Percentiles rank a stretch among this genome's conserved stretches.
Evolutionary conservation across 2,113 vertebrate species (phyloP).

Genomic region (Odontophorus gujanensis): DNA sequence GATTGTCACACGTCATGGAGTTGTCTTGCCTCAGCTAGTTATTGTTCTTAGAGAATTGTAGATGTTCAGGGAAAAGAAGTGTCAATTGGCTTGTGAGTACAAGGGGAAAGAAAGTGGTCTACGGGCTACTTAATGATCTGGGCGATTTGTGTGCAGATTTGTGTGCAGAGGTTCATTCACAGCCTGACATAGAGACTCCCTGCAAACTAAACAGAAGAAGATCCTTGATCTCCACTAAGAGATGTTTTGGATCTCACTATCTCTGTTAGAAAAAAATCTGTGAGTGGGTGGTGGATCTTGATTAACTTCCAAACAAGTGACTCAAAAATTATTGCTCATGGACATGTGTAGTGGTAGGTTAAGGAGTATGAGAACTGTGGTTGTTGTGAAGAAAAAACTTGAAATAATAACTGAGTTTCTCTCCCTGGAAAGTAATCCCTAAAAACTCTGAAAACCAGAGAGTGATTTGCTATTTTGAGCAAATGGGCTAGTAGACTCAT

Average conservation of each 20-base stretch:
- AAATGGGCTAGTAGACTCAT: not conserved
- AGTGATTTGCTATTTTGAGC: not conserved
- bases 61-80: not conserved
- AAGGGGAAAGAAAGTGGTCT: not conserved
- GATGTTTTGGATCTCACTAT: constrained; percentile 30
- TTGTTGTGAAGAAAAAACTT: not conserved
- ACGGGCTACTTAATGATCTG: not conserved
- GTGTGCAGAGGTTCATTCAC: not conserved
- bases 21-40: not conserved
- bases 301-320: not conserved
- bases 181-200: not conserved
- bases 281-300: not conserved
- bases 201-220: constrained; percentile 21
- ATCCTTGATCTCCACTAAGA: constrained; percentile 11
- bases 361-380: not conserved
- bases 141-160: not conserved
- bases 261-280: constrained; percentile 3
- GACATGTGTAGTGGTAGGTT: not conserved
- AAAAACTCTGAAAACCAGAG: not conserved
- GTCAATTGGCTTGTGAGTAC: not conserved
- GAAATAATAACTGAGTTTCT: not conserved
- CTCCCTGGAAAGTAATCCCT: not conserved
- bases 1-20: not conserved
- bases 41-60: not conserved
- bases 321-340: not conserved